Evolutionary conservation across 92 coral and sea anemone genomes (phyloP).

Genomic region (Ricordea florida): DNA sequence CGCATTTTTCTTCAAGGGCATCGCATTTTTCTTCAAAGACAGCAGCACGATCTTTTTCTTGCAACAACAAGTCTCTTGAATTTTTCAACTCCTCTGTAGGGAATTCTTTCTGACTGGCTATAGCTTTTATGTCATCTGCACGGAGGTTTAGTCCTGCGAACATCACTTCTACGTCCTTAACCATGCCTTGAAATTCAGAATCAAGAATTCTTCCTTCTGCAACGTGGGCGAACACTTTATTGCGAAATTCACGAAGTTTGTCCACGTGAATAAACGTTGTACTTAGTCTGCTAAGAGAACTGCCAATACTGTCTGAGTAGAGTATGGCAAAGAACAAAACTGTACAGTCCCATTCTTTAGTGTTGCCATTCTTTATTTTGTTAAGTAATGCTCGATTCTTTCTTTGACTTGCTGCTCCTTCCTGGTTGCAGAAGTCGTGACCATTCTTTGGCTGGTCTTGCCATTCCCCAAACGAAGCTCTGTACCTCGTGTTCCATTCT

Average conservation of each 20-base stretch:
- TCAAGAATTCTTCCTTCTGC: conserved; percentile 1
- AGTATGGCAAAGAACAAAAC: conserved; percentile 51
- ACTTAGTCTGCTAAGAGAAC: not conserved
- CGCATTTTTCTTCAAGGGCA: no score
- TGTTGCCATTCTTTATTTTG: conserved; percentile 32
- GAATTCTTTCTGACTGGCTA: not conserved
- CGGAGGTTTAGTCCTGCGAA: conserved; percentile 20
- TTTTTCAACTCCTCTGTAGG: not conserved
- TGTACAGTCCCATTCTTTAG: conserved; percentile 61
- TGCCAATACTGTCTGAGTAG: conserved; percentile 48
- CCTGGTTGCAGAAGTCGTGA: conserved; percentile 11
- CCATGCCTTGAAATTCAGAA: not conserved
- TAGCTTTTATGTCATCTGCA: conserved; percentile 1
- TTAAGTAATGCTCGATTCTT: conserved; percentile 9
- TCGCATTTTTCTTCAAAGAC: no score
- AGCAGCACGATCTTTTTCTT: not conserved
- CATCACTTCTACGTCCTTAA: conserved; percentile 2
- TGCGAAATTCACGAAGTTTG: conserved; percentile 2
- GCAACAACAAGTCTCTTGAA: not conserved
- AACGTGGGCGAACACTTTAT: conserved; percentile 8
- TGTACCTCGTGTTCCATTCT: conserved; percentile 56
- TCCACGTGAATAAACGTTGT: not conserved
- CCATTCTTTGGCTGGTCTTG: conserved; percentile 37
- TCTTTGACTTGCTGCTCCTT: conserved; percentile 7
- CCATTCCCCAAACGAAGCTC: conserved; percentile 43